Evolutionary conservation across 1,140 invertebrate species (phyloP).

Genomic region (Cydia strobilella): DNA sequence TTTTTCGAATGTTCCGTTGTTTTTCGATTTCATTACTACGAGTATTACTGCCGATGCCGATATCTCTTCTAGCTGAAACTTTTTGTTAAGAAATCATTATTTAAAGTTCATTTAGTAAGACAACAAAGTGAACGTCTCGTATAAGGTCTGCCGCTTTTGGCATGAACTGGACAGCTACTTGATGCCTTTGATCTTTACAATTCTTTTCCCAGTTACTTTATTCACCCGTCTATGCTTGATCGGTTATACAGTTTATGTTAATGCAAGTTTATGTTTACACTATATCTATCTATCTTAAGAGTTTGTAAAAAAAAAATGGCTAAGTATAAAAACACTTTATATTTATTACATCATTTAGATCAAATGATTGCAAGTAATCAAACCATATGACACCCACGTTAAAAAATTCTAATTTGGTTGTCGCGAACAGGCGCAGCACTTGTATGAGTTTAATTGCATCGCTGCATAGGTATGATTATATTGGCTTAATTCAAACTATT

Average conservation of each 20-base stretch:
- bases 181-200: constrained; percentile 19
- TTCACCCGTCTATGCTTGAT: not conserved
- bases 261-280: not conserved
- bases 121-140: not conserved
- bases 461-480: not conserved
- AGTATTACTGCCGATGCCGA: too few species aligned
- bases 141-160: constrained; percentile 1
- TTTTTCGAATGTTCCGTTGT: too few species aligned
- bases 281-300: too few species aligned
- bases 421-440: constrained; percentile 4
- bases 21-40: too few species aligned
- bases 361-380: not conserved
- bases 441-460: not conserved
- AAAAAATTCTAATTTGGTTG: constrained; percentile 16
- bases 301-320: too few species aligned
- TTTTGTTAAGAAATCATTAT: too few species aligned
- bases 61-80: too few species aligned
- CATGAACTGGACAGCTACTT: constrained; percentile 1
- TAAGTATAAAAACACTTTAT: too few species aligned
- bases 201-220: not conserved
- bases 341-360: too few species aligned
- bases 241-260: not conserved
- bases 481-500: constrained; percentile 43
- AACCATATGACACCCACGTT: not conserved
- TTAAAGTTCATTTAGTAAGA: not conserved